Base-by-base conservation (phyloP, 1,140 invertebrate genomes). In the Drosophila quadrilineata region DNA sequence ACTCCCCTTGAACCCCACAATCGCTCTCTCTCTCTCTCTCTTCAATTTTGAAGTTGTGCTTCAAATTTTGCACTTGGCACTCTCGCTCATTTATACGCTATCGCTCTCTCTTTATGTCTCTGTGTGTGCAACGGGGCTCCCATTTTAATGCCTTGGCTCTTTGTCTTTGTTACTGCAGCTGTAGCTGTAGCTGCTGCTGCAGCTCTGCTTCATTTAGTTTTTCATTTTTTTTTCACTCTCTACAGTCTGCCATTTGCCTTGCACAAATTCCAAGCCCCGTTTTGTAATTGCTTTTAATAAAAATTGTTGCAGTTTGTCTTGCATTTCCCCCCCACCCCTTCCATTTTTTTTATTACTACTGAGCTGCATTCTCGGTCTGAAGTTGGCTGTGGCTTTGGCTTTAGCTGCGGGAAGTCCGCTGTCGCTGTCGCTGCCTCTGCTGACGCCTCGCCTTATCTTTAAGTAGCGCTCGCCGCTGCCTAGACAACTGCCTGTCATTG, bases 231-330 rank as follows among this genome's bases (percentile, higher is more conserved):
- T n/a, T n/a, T n/a, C n/a, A n/a, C n/a, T n/a, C n/a, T n/a, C n/a
- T n/a, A n/a, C n/a, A n/a, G 45, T 70, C 60, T 70, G 53, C 40
- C 43, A n/a, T 62, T 63, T 60, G 49, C 49, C 43, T 41, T 70
- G 67, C 67, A 66, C 62, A 70, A 66, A 70, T 66, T 68, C 65
- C 65, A 68, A 68, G 59, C 65, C 58, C 65, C 65, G 65, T 68
- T 68, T 82, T 84, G 77, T 84, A 84, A 84, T 84, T 84, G 77
- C 77, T 85, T 86, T 86, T 85, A 85, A 85, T 86, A 86, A 84
- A 84, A 84, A 84, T 77, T 84, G 70, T 63, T 77, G 76, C 58
- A 82, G 76, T 65, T 82, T 41, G 4, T 16, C 26, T 8, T 28
- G 17, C 21, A 31, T 17, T 6, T 31, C 26, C 12, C 41, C 8